Evolutionary conservation across 92 coral and sea anemone genomes (phyloP).

Genomic region (Paramuricea clavata): DNA sequence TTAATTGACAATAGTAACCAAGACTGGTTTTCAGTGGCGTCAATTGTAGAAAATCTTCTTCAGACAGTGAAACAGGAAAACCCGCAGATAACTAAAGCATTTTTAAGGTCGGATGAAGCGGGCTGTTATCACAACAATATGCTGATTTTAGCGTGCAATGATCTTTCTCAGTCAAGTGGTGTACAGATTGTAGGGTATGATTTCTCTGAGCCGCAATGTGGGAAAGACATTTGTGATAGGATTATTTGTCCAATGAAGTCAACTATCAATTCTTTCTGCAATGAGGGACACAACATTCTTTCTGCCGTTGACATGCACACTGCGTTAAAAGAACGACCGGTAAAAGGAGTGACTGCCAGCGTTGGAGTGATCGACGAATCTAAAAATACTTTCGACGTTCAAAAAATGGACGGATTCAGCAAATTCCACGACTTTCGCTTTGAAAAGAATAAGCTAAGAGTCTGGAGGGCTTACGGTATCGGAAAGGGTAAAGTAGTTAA

Average conservation of each 20-base stretch:
- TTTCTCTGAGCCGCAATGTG: constrained; percentile 62
- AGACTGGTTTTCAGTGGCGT: constrained; percentile 55
- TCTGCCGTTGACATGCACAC: constrained; percentile 11
- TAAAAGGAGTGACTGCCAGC: background rate
- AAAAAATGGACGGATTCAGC: background rate
- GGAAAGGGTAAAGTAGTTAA: background rate
- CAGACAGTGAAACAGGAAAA: constrained; percentile 53
- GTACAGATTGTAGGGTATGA: constrained; percentile 56
- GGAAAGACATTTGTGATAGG: constrained; percentile 51
- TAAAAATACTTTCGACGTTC: background rate
- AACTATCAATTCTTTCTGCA: background rate
- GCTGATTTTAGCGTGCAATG: constrained; percentile 54
- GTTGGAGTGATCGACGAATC: constrained; percentile 6
- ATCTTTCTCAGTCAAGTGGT: constrained; percentile 47
- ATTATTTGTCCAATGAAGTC: constrained; percentile 51
- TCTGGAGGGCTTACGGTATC: background rate
- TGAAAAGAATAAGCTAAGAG: background rate
- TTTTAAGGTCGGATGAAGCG: constrained; percentile 68
- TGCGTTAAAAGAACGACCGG: background rate
- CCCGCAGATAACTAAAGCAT: constrained; percentile 54
- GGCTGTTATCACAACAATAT: constrained; percentile 66
- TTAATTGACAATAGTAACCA: constrained; percentile 61
- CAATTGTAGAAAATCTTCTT: constrained; percentile 59
- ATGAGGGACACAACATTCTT: constrained; percentile 23
- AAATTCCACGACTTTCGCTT: background rate